Base-by-base conservation (phyloP, 2,113 vertebrate genomes). In the Spea multiplicata region DNA sequence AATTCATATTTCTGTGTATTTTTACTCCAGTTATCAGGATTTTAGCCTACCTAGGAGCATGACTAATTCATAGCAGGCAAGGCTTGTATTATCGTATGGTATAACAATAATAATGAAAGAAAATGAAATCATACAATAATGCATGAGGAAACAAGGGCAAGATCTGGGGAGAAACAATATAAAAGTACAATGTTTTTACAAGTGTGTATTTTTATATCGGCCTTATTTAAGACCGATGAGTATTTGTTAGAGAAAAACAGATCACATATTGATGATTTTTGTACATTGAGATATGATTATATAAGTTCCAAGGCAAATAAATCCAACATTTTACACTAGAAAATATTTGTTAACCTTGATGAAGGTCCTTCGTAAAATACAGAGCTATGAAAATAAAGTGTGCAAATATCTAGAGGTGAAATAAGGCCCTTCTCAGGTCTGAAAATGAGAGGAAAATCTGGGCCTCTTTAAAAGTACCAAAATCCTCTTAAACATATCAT, bases 401-500 rank as follows among this genome's bases (percentile, higher is more conserved):
- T 3, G 14, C 4, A 13, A 13, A 7, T 59, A 59, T 59, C 10
- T 12, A 59, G 55, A 59, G 8, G 55, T 13, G 55, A 13, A 59
- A 13, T 13, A 30, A 30, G 30, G 30, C 30, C 30, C 3, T 9
- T 59, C 4, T 59, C 55, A 59, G 6, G 55, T 59, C 9, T 59
- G 10, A 59, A 59, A 59, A 59, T 12, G 14, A 12, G 14, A 59
- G 14, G 55, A 13, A 85, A 84, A 16, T 6, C 8, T 3, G n/a
- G 49, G 67, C 17, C 14, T 69, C 67, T 59, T 66, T 8, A 7
- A 53, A 75, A 59, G 47, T 50, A 66, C 46, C 44, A 55, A 84
- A 81, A 85, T 82, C 70, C 81, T 71, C 44, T 78, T 71, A 83
- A 83, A 83, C 83, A 89, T 85, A 80, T 78, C 84, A 61, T 44